Conservation (phyloP, 2,888 invertebrate species). For the Rambutsinella grinnellia region DNA sequence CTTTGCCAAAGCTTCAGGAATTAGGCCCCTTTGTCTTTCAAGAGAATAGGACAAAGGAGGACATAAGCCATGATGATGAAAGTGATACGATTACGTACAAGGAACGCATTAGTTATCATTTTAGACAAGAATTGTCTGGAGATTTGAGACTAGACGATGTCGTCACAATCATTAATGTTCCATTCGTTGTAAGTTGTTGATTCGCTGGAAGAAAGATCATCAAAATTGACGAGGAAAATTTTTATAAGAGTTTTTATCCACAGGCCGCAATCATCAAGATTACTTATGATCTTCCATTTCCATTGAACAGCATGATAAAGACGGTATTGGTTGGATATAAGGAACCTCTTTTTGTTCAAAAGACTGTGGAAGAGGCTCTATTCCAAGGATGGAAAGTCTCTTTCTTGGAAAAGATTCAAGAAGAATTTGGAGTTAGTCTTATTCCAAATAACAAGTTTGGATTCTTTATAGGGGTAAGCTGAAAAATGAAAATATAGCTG, state of each 20-base stretch:
- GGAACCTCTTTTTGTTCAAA: slow-evolving; percentile 17
- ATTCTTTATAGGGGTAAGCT: slow-evolving; percentile 7
- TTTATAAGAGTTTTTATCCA: neutral
- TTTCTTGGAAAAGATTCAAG: slow-evolving; percentile 18
- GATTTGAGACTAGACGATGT: neutral
- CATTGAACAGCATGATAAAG: neutral
- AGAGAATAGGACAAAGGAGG: slow-evolving; percentile 30
- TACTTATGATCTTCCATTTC: slow-evolving; percentile 5
- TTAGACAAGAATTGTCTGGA: slow-evolving; percentile 4
- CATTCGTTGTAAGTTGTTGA: slow-evolving; percentile 5
- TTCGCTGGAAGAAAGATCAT: neutral
- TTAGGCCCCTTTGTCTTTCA: slow-evolving; percentile 52
- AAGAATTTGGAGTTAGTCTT: slow-evolving; percentile 4
- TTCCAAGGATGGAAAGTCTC: slow-evolving; percentile 34
- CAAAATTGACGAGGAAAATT: neutral
- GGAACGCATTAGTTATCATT: slow-evolving; percentile 16
- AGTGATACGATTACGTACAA: slow-evolving; percentile 20
- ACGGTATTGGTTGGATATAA: neutral
- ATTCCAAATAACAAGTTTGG: slow-evolving; percentile 7
- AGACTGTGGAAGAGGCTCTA: slow-evolving; percentile 13
- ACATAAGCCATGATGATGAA: slow-evolving; percentile 3
- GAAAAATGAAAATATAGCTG: too few species aligned
- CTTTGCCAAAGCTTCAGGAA: slow-evolving; percentile 49
- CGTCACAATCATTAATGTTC: slow-evolving; percentile 17
- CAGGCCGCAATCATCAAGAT: slow-evolving; percentile 19